Conservation (phyloP, 2,113 vertebrate genomes). For the Camelus dromedarius region DNA sequence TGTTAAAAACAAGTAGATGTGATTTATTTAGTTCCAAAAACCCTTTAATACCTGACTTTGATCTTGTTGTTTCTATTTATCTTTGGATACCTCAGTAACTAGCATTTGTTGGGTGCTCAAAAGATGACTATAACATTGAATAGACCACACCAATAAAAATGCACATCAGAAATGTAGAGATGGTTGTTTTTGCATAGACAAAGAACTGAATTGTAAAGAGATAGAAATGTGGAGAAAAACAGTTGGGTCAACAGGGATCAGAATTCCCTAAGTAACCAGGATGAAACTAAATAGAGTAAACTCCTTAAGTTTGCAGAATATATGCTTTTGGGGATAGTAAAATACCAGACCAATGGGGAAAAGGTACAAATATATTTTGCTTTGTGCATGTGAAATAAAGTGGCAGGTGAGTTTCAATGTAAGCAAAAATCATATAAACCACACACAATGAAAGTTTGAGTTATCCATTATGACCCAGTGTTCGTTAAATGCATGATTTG, state of each 20-base stretch:
- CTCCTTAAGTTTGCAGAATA: neutral
- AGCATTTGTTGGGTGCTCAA: neutral
- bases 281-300: neutral
- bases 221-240: neutral
- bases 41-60: neutral
- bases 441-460: neutral
- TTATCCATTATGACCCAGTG: neutral
- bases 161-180: neutral
- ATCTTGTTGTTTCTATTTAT: neutral
- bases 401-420: neutral
- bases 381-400: neutral
- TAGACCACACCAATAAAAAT: constrained; percentile 1
- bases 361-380: neutral
- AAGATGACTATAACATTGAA: constrained; percentile 17
- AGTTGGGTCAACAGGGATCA: neutral
- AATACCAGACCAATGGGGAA: neutral
- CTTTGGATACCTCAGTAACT: neutral
- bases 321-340: neutral
- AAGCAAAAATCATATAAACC: neutral
- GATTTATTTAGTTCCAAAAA: constrained; percentile 38
- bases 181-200: neutral
- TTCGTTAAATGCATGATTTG: neutral
- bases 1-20: neutral
- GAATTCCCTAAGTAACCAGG: neutral
- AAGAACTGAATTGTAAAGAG: constrained; percentile 18